Conservation (phyloP, 2,888 invertebrate genomes). For the Hirtodrosophila alboralis region DNA sequence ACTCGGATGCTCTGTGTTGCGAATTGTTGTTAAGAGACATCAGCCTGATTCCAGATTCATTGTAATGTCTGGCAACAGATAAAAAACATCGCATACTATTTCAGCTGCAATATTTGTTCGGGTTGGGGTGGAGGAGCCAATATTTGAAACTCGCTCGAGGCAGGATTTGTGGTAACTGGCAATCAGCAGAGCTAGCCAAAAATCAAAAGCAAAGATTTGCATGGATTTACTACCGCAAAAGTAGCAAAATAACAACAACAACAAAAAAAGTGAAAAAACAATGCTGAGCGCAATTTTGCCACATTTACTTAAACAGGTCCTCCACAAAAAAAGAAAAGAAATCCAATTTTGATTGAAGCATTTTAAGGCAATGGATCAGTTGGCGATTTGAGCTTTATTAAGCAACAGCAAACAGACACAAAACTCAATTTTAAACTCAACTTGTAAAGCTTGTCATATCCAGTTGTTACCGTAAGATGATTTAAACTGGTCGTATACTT, state of each 20-base stretch:
- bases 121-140: neutral
- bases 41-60: conserved; percentile 11
- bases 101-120: conserved; percentile 3
- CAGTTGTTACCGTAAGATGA: conserved; percentile 10
- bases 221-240: conserved; percentile 27
- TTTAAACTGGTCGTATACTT: conserved; percentile 33
- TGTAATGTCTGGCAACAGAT: conserved; percentile 45
- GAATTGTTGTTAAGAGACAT: neutral
- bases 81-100: conserved; percentile 13
- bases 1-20: conserved; percentile 6
- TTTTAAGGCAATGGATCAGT: conserved; percentile 50
- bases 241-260: conserved; percentile 1
- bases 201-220: conserved; percentile 46
- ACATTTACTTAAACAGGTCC: conserved; percentile 51
- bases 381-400: conserved; percentile 46
- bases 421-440: conserved; percentile 12
- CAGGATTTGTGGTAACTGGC: conserved; percentile 48
- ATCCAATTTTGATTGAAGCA: conserved; percentile 51
- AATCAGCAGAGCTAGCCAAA: conserved; percentile 40
- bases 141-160: conserved; percentile 9
- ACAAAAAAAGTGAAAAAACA: conserved; percentile 14
- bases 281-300: conserved; percentile 39
- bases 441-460: conserved; percentile 15
- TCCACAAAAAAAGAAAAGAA: conserved; percentile 2
- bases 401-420: conserved; percentile 7